Base-by-base conservation (phyloP, 1,140 invertebrate species). In the Lucilia sericata region DNA sequence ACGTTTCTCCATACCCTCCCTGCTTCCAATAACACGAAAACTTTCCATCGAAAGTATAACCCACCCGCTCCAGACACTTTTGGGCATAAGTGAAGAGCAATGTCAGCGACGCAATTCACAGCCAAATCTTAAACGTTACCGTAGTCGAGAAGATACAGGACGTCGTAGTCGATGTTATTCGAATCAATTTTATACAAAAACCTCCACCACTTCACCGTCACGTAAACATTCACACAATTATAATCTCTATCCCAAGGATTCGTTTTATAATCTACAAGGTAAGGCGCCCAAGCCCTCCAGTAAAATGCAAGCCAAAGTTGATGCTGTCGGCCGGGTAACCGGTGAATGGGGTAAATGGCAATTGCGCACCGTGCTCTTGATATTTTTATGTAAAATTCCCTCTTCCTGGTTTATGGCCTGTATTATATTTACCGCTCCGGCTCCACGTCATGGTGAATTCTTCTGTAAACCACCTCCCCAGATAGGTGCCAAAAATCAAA, bases 321-420 rank as follows among this genome's bases (percentile, higher is more conserved):
- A 92, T 86, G 89, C 90, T 30, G 88, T 91, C 51, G 87, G 87
- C n/a, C 85, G 85, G 7, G 88, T 92, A 10, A 91, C 91, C 7
- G 91, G 91, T 36, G 86, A 90, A 10, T 91, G 89, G 89, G 91
- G 91, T 21, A 88, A 86, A 78, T 92, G 91, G 91, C 91, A 92
- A 81, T 74, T 91, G 60, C 87, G 91, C 47, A 88, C 91, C 0
- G 90, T 91, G 2, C 85, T 91, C 0, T 84, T 91, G 5, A 90
- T 92, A 19, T 92, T 88, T 82, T 84, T 92, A 0, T 91, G 90
- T 82, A 92, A 92, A 84, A 92, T 92, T 30, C 91, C 91, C 0
- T 91, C 91, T 1, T 91, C 91, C 7, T 92, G 91, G 91, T 92
- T 92, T 76, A 92, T 92, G 91, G 91, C 91, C 10, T 91, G 91